Base-by-base conservation (phyloP, 2,888 invertebrate species). In the Netelia inedita region DNA sequence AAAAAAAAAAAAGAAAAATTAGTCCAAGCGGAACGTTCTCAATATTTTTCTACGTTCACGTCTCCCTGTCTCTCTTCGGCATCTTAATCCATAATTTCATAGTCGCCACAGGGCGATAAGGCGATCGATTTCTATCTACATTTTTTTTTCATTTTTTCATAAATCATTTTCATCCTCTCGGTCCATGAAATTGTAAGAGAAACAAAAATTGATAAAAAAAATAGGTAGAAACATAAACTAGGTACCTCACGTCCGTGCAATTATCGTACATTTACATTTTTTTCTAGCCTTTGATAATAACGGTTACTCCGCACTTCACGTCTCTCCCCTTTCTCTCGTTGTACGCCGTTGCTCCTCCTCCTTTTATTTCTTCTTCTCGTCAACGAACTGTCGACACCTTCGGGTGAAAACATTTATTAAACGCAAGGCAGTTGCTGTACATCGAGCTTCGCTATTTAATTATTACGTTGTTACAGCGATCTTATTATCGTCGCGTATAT, bases 221-320 rank as follows among this genome's bases (percentile, higher is more conserved):
- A 21, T 19, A 50, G 69, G 14, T 59, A 53, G 35, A 19, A n/a
- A 16, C 28, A n/a, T 11, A 21, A 83, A 76, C 63, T 53, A 69
- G 46, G 69, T 50, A 68, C 66, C 53, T 14, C 55, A 3, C 72
- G 59, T 66, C 53, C 57, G 65, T 66, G 66, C 53, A 83, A 80
- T 80, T 76, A 83, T 80, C 66, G 57, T 28, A 59, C 11, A 68
- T 72, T 74, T 53, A 68, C 46, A 63, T 55, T n/a, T 68, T 63
- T 63, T 84, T 78, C 78, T 80, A 73, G 80, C 23, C 82, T 71
- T 46, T 79, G 43, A 79, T 71, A 79, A 76, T 76, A 65, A 78
- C 55, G 55, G 69, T 41, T 74, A 28, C 9, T 63, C 68, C 75
- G 16, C 69, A 55, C 59, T 66, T 66, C 41, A 23, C 57, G 63